Conservation (phyloP, 35 echinoderm and acorn worm species). For the Acanthaster planci region DNA sequence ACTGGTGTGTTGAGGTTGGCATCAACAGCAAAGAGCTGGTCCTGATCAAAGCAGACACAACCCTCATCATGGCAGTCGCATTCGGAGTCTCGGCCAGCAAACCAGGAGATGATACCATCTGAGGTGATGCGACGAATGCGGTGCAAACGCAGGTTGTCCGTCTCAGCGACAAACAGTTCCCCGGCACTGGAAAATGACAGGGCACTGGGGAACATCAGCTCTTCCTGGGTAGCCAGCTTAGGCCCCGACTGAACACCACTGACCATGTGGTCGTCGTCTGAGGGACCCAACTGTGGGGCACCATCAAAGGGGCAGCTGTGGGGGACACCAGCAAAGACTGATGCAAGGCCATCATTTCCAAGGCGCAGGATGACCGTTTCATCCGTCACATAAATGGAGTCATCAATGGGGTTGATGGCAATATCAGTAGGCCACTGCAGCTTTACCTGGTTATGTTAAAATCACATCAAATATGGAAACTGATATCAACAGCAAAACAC, state of each 20-base stretch:
- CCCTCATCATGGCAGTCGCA: constrained; percentile 80
- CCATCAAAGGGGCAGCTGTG: constrained; percentile 65
- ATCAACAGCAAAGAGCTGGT: constrained; percentile 62
- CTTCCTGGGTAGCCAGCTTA: constrained; percentile 57
- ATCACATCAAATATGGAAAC: background rate
- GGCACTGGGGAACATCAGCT: constrained; percentile 59
- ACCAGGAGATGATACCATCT: constrained; percentile 75
- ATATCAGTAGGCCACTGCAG: constrained; percentile 90
- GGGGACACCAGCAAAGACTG: constrained; percentile 81
- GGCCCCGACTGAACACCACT: constrained; percentile 32
- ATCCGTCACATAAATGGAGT: constrained; percentile 82
- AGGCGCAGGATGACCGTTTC: constrained; percentile 77
- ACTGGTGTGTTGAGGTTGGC: constrained; percentile 76
- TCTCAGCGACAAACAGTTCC: constrained; percentile 85
- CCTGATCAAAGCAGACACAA: constrained; percentile 75
- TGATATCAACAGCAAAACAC: background rate
- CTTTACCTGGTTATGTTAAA: constrained; percentile 63
- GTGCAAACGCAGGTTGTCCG: constrained; percentile 61
- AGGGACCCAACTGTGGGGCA: constrained; percentile 1
- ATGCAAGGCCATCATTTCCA: constrained; percentile 57
- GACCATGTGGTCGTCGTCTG: constrained; percentile 22
- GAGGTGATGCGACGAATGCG: constrained; percentile 68
- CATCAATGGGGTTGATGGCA: constrained; percentile 85
- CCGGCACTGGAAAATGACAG: constrained; percentile 74
- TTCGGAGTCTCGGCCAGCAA: constrained; percentile 57